These are phyloP conservation scores for Oophaga sylvatica DNA, from an alignment of 2,797 vertebrate species.

Conservation along the genomic window DNA sequence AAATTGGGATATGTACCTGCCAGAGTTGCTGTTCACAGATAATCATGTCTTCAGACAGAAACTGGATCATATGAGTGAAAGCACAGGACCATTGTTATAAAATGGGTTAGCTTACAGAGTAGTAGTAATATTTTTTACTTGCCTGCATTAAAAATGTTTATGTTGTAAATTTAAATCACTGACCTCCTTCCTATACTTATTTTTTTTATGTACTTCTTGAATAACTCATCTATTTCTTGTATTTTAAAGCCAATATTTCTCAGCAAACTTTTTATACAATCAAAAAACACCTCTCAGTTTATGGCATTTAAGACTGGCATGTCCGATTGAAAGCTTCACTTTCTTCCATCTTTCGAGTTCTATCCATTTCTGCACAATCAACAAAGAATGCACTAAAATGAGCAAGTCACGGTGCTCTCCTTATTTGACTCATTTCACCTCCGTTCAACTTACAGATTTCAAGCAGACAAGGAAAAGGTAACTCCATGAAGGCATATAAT, in stretches of 20 bases:
- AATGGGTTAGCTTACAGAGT: neutral
- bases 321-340: neutral
- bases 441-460: slow-evolving; percentile 17
- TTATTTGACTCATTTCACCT: slow-evolving; percentile 50
- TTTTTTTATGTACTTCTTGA: too few relatives aligned
- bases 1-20: too few relatives aligned
- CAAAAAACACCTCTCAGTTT: slow-evolving; percentile 2
- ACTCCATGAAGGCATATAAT: slow-evolving; percentile 24
- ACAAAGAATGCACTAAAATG: slow-evolving; percentile 29
- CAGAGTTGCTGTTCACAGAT: too few relatives aligned
- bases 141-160: neutral
- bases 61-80: neutral
- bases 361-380: neutral
- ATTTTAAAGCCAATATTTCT: neutral
- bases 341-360: neutral
- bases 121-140: neutral
- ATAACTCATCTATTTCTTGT: neutral
- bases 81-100: neutral
- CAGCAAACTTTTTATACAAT: neutral
- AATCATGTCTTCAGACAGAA: too few relatives aligned
- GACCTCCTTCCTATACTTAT: too few relatives aligned
- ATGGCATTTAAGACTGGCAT: neutral
- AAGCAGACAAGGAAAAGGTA: slow-evolving; percentile 25
- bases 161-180: neutral
- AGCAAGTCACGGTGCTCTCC: slow-evolving; percentile 12